phyloP scores from a whole-genome alignment of 2,888 invertebrate genomes.

The Fragum whitleyi region DNA sequence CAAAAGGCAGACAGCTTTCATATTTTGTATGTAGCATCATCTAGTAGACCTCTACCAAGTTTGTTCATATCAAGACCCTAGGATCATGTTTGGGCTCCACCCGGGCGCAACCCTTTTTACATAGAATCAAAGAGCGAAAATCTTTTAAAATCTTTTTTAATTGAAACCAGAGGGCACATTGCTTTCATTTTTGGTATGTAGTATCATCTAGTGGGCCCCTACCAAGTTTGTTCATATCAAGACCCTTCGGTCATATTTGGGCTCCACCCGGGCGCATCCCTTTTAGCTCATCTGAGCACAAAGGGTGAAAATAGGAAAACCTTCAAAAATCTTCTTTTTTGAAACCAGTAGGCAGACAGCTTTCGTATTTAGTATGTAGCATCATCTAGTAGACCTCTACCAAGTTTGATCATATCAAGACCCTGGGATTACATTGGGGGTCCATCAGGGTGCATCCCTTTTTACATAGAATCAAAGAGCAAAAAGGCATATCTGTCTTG shows the following conservation, averaged over 20 bases:
- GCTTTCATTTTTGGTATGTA: background rate
- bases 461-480: no score
- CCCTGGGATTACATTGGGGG: no score
- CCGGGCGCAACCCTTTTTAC: no score
- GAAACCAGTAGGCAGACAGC: background rate
- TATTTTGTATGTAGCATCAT: background rate
- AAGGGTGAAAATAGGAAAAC: background rate
- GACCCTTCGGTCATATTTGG: no score
- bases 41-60: background rate
- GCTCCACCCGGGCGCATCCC: no score
- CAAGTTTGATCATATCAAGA: background rate
- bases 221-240: background rate
- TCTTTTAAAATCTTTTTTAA: background rate
- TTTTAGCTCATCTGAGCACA: no score
- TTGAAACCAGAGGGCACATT: background rate
- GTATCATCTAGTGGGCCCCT: background rate
- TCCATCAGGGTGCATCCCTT: background rate
- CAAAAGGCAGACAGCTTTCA: background rate
- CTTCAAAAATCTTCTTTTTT: background rate
- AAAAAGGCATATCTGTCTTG: no score
- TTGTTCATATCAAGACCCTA: background rate
- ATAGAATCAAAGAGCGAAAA: background rate
- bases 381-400: background rate
- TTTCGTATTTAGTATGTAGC: background rate
- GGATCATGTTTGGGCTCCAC: no score